Evolutionary conservation across 2,113 vertebrate species (phyloP), one percentile per base, ranked within the genome.

Genomic region (Erpornis zantholeuca): DNA sequence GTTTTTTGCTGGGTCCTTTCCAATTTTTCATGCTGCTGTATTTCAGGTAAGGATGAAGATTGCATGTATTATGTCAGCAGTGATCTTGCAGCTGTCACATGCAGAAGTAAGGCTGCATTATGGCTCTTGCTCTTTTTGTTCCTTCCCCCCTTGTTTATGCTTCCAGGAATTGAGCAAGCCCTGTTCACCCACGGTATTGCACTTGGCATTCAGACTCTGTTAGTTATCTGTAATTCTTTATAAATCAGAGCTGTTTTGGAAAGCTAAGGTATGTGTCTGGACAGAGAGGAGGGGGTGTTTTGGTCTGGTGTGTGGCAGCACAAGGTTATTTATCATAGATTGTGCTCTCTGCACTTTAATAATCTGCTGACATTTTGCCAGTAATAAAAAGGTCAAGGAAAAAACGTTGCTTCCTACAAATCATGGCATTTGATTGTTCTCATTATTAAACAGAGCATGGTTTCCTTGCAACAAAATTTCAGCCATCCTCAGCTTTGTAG

Each of bases 331-430:
- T 92, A 60, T 92, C 53, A 79, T 6, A 72, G 72, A 72, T 53
- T 87, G 65, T 79, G 45, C 45, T 88, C 73, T 56, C 57, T 88
- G 90, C 73, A 54, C 85, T 94, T 92, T 60, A 92, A 28, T 96
- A 90, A 90, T 68, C 61, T 92, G 57, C 49, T 90, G 92, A 90
- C 65, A 68, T 90, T 92, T 94, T 94, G 68, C 65, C 83, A 64
- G 69, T 86, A 92, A 92, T 92, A 78, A 93, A 95, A 95, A 94
- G 88, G 92, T 94, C 82, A 86, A 63, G 53, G 60, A 44, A 93
- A 66, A 94, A 93, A 94, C 65, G 64, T 88, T 96, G 14, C 73
- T 86, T 92, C 65, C 82, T 93, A 76, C 76, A 94, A 93, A 94
- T 92, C 49, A 27, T 65, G 66, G 76, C 73, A 83, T 96, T 96